A percentile compares a stretch with the other conserved stretches of the same genome.
Evolutionary conservation across 2,113 vertebrate species (phyloP).

Genomic region (Cepphus grylle): DNA sequence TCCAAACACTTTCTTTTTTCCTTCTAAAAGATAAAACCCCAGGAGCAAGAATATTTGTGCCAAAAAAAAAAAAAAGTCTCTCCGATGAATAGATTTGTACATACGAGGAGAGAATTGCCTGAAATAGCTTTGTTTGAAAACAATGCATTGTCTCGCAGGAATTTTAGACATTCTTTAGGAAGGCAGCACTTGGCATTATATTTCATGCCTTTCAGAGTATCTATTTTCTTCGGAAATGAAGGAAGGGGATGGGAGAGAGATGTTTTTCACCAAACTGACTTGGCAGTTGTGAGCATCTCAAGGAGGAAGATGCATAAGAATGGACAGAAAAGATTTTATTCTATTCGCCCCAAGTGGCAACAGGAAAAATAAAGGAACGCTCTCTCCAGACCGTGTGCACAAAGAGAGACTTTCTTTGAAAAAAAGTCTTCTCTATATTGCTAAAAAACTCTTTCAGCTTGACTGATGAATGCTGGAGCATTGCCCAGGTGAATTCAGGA

Average conservation of each 20-base stretch:
- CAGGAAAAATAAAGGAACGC: not conserved
- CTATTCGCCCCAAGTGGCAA: not conserved
- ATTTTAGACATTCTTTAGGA: constrained; percentile 32
- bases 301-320: not conserved
- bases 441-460: not conserved
- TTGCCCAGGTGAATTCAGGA: not conserved
- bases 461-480: not conserved
- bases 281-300: not conserved
- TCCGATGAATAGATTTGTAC: not conserved
- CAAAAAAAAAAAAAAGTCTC: not conserved
- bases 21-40: constrained; percentile 33
- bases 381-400: not conserved
- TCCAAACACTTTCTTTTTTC: constrained; percentile 34
- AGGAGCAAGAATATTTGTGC: constrained; percentile 20
- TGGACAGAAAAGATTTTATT: not conserved
- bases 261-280: not conserved
- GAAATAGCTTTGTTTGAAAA: constrained; percentile 59
- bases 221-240: constrained; percentile 32
- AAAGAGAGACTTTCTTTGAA: not conserved
- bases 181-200: not conserved
- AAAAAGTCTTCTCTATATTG: not conserved
- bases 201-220: constrained; percentile 35
- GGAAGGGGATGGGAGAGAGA: not conserved
- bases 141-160: constrained; percentile 10
- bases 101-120: constrained; percentile 32